Evolutionary conservation across 1,140 invertebrate species (phyloP).

Genomic region (Ceratina calcarata): DNA sequence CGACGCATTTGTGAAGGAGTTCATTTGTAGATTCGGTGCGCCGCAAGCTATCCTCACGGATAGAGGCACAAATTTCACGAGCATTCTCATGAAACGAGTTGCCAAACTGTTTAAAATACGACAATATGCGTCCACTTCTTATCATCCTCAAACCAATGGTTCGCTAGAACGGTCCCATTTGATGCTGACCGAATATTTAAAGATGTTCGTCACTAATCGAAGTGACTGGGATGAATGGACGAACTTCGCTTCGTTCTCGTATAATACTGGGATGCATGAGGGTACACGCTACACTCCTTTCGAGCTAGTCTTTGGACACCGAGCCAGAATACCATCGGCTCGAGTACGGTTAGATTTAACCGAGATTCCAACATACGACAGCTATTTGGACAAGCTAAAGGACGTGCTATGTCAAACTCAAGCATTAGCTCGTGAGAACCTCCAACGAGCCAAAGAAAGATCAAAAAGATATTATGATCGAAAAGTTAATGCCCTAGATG

Average conservation of each 20-base stretch:
- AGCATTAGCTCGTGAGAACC: not conserved
- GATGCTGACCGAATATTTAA: no score
- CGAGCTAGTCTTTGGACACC: no score
- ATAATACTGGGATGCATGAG: no score
- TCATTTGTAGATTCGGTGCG: not conserved
- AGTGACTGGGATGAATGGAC: no score
- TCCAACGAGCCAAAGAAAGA: not conserved
- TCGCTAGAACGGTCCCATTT: no score
- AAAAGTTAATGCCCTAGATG: not conserved
- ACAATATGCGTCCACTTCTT: no score
- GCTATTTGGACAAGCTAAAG: not conserved
- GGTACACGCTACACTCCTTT: no score
- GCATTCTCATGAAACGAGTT: not conserved
- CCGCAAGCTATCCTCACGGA: not conserved
- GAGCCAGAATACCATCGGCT: no score
- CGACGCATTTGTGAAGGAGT: not conserved
- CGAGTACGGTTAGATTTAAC: no score
- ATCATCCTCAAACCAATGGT: no score
- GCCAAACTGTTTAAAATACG: not conserved
- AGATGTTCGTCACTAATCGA: no score
- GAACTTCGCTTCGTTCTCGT: no score
- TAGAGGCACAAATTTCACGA: not conserved
- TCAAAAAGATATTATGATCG: not conserved
- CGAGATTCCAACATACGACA: not conserved
- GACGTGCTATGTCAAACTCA: not conserved